Percentiles rank a stretch among this genome's conserved stretches.
These are phyloP conservation scores for Pipistrellus nathusii DNA, from an alignment of 2,797 vertebrate genomes.

Conservation along the genomic window DNA sequence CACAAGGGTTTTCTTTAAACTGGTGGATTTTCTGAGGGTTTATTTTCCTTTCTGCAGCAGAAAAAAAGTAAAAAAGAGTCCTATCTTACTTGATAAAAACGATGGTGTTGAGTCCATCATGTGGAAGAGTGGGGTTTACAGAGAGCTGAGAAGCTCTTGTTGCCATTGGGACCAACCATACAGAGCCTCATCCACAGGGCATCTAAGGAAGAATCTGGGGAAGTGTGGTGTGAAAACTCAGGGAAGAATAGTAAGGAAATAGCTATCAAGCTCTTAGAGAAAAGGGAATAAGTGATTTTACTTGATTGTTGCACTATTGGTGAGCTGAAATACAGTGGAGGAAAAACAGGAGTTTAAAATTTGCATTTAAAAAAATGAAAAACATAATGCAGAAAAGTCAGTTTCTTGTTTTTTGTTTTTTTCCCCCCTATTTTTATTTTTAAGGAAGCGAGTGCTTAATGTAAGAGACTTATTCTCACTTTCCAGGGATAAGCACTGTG, in stretches of 20 bases:
- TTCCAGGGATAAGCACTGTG: background rate
- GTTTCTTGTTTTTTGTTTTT: background rate
- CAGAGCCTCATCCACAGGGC: background rate
- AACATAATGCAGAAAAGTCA: background rate
- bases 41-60: conserved; percentile 79
- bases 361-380: conserved; percentile 6
- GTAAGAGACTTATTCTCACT: background rate
- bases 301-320: background rate
- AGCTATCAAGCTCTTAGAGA: background rate
- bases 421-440: conserved; percentile 20
- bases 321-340: conserved; percentile 27
- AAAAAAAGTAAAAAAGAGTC: conserved; percentile 60
- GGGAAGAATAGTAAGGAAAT: background rate
- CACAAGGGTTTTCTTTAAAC: conserved; percentile 80
- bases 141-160: background rate
- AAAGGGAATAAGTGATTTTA: background rate
- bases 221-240: background rate
- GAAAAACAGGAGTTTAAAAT: conserved; percentile 20
- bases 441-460: background rate
- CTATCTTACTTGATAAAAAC: conserved; percentile 61
- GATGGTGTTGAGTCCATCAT: conserved; percentile 48
- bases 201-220: background rate
- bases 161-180: background rate
- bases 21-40: conserved; percentile 80
- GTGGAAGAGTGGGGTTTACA: background rate